Conservation (phyloP, 2,797 vertebrate species). For the Hapalemur alaotrensis region DNA sequence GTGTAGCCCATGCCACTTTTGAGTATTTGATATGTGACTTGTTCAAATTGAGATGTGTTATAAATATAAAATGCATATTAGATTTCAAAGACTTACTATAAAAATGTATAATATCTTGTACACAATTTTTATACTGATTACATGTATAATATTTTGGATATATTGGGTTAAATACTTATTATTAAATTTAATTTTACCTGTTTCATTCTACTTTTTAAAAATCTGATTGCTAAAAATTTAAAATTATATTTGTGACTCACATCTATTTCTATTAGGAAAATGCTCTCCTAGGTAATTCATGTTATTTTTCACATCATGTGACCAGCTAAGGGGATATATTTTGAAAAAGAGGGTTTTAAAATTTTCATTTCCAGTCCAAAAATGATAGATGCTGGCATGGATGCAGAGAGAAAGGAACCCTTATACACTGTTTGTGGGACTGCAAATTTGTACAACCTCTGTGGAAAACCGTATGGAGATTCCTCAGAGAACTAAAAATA, state of each 20-base stretch:
- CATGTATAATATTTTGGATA: neutral
- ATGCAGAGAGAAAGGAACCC: too few species aligned
- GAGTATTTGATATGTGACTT: neutral
- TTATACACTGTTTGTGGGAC: too few species aligned
- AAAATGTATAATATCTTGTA: neutral
- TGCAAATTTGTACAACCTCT: too few species aligned
- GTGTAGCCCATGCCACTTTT: neutral
- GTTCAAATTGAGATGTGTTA: neutral
- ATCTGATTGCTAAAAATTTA: neutral
- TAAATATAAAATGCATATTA: neutral
- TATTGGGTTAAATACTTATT: neutral
- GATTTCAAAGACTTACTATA: neutral
- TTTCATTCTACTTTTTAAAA: conserved; percentile 2
- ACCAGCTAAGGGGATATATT: neutral
- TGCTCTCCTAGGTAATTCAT: neutral
- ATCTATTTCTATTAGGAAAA: neutral
- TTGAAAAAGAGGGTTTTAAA: neutral
- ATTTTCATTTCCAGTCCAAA: neutral
- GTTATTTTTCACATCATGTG: neutral
- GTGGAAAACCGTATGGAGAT: too few species aligned
- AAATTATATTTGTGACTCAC: neutral
- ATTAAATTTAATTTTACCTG: neutral
- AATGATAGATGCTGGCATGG: too few species aligned
- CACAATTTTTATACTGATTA: neutral
- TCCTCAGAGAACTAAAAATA: too few species aligned